Evolutionary conservation across 2,113 vertebrate genomes (phyloP).

Genomic region (Pimephales promelas): DNA sequence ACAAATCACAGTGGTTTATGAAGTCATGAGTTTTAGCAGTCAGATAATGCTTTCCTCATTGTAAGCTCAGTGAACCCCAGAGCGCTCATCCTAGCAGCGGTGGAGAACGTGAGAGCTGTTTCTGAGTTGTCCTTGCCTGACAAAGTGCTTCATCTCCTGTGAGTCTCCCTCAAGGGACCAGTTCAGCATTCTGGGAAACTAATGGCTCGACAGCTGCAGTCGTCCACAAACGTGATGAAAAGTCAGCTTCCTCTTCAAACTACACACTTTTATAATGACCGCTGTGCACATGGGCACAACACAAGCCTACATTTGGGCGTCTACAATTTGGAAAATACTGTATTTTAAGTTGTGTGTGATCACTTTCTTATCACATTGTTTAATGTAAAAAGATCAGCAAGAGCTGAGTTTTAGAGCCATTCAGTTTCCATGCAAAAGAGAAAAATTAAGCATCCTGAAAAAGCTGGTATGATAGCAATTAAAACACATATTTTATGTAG

Average conservation of each 20-base stretch:
- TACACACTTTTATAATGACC: conserved; percentile 58
- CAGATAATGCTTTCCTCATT: conserved; percentile 24
- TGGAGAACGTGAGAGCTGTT: conserved; percentile 64
- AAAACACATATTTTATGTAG: not conserved
- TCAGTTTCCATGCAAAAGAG: not conserved
- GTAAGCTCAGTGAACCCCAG: conserved; percentile 29
- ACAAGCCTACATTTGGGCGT: not conserved
- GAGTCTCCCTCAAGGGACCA: conserved; percentile 60
- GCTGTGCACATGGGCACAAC: conserved; percentile 32
- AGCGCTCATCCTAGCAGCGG: conserved; percentile 36
- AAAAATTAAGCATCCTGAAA: too few species aligned
- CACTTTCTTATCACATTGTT: not conserved
- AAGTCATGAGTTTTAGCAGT: conserved; percentile 23
- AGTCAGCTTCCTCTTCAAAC: conserved; percentile 57
- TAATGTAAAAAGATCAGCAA: not conserved
- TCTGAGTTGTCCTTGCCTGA: conserved; percentile 63
- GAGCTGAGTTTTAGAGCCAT: not conserved
- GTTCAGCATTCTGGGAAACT: conserved; percentile 72
- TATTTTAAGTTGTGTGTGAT: not conserved
- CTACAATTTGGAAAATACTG: not conserved
- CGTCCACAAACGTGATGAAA: conserved; percentile 73
- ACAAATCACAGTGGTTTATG: conserved; percentile 7
- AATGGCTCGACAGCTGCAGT: conserved; percentile 72
- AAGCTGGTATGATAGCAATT: not conserved
- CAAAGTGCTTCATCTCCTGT: conserved; percentile 58